Percentiles rank a stretch among this genome's conserved stretches.
Evolutionary conservation across 92 coral and sea anemone species (phyloP).

Genomic region (Hydrozoanthus gracilis): DNA sequence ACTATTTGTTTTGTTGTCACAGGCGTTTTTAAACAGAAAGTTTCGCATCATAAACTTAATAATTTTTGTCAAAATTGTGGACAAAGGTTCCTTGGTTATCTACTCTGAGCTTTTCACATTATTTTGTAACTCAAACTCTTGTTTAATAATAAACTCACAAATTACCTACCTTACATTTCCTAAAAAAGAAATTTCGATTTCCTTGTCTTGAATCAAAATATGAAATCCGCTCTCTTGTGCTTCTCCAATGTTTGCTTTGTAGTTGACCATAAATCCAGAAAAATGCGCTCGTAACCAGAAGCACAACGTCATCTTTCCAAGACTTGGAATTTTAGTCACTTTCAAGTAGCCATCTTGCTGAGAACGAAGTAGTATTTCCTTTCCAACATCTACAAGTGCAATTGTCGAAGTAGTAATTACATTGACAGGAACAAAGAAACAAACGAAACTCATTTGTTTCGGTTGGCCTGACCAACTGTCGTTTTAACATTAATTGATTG

Average conservation of each 20-base stretch:
- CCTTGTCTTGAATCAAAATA: neutral
- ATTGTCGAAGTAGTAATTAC: neutral
- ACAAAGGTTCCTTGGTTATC: too few species aligned
- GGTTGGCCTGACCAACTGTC: too few species aligned
- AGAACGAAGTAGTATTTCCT: conserved; percentile 19
- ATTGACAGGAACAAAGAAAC: neutral
- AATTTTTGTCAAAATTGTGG: too few species aligned
- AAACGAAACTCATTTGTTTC: neutral
- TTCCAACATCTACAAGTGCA: conserved; percentile 1
- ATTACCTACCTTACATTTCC: conserved; percentile 17
- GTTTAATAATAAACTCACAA: neutral
- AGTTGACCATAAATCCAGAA: conserved; percentile 10
- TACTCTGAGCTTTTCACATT: too few species aligned
- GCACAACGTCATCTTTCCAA: conserved; percentile 23
- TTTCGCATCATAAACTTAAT: too few species aligned
- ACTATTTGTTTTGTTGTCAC: too few species aligned
- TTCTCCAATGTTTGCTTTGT: neutral
- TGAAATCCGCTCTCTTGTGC: neutral
- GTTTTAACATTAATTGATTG: too few species aligned
- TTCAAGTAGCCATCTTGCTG: neutral
- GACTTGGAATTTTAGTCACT: neutral
- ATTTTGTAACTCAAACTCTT: too few species aligned
- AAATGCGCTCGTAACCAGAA: conserved; percentile 18
- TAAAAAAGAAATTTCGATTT: neutral
- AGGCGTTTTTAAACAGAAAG: too few species aligned